Conservation (phyloP, 1,140 invertebrate genomes). For the Triops cancriformis region DNA sequence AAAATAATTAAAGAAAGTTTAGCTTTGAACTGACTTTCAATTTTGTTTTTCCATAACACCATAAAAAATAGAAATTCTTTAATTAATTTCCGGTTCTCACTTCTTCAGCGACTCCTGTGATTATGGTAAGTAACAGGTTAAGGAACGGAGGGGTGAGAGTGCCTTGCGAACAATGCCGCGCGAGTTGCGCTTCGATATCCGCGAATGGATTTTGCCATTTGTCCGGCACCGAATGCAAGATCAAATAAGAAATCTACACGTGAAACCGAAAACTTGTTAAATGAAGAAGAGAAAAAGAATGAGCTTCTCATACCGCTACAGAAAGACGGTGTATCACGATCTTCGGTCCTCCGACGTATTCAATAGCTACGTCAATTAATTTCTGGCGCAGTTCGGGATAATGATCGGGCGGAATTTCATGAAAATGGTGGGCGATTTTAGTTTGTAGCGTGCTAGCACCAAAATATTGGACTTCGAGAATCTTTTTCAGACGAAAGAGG, state of each 20-base stretch:
- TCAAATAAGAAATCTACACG: slow-evolving; percentile 53
- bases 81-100: slow-evolving; percentile 41
- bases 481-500: slow-evolving; percentile 43
- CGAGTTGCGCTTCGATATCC: slow-evolving; percentile 55
- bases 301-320: slow-evolving; percentile 59
- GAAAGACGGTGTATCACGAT: slow-evolving; percentile 75
- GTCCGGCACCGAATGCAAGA: slow-evolving; percentile 53
- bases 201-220: slow-evolving; percentile 55
- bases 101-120: slow-evolving; percentile 72
- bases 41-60: too few species aligned
- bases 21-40: too few species aligned
- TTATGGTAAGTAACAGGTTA: slow-evolving; percentile 57
- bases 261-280: slow-evolving; percentile 29
- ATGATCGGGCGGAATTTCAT: slow-evolving; percentile 67
- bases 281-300: slow-evolving; percentile 14
- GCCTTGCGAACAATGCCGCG: slow-evolving; percentile 49
- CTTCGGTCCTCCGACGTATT: slow-evolving; percentile 65
- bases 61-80: not conserved
- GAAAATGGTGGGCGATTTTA: slow-evolving; percentile 77
- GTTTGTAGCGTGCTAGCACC: slow-evolving; percentile 77
- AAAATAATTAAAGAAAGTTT: slow-evolving; percentile 24
- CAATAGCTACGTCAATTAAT: slow-evolving; percentile 63
- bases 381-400: slow-evolving; percentile 63
- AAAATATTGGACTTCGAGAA: slow-evolving; percentile 82
- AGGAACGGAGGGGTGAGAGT: slow-evolving; percentile 45